Conservation (phyloP, 2,797 vertebrate genomes). For the Gallinago nigripennis region DNA sequence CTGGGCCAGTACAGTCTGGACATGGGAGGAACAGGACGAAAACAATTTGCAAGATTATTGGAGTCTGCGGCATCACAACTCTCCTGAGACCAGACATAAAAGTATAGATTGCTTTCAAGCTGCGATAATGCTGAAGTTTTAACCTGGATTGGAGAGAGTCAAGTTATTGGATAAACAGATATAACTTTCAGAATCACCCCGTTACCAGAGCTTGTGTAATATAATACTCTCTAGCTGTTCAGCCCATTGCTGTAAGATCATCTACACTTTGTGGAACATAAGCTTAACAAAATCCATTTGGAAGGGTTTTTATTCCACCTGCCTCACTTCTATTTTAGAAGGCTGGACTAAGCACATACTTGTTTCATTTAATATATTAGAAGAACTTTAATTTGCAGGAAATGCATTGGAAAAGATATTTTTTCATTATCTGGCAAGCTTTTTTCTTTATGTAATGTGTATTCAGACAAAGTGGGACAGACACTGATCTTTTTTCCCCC, state of each 20-base stretch:
- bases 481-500: neutral
- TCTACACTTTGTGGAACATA: neutral
- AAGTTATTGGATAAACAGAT: neutral
- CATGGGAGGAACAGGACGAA: neutral
- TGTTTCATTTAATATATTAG: neutral
- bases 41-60: neutral
- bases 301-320: neutral
- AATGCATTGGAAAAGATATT: neutral
- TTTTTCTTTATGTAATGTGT: neutral
- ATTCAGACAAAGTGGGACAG: neutral
- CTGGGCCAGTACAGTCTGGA: neutral
- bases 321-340: neutral
- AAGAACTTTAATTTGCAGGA: neutral
- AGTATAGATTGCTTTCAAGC: neutral
- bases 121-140: neutral
- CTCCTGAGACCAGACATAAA: neutral
- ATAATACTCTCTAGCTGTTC: neutral
- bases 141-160: neutral
- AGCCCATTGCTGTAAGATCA: neutral
- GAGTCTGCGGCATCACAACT: neutral
- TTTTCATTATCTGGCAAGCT: neutral
- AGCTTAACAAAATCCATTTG: neutral
- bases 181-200: neutral
- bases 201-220: neutral
- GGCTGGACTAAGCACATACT: neutral